Evolutionary conservation across 2,888 invertebrate species (phyloP).

Genomic region (Acrobasis suavella): DNA sequence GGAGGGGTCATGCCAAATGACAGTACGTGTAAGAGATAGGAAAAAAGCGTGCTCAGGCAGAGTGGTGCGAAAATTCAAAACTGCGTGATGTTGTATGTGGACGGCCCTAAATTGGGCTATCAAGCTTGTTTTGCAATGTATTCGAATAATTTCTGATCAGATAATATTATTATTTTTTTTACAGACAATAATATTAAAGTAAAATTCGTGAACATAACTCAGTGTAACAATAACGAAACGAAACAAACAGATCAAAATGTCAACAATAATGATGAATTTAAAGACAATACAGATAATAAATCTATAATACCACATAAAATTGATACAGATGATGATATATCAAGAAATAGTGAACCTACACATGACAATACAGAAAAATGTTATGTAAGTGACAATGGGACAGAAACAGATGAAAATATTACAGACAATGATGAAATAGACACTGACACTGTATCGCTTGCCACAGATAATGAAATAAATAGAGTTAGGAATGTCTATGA

Average conservation of each 20-base stretch:
- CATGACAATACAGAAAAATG: conserved; percentile 17
- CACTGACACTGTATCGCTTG: conserved; percentile 4
- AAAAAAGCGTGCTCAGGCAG: too few species aligned
- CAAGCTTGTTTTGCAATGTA: too few species aligned
- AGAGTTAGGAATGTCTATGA: conserved; percentile 6
- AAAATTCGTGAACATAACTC: conserved; percentile 32
- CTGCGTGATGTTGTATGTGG: conserved; percentile 33
- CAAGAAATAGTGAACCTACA: background rate
- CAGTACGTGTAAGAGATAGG: too few species aligned
- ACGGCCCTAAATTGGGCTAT: conserved; percentile 21
- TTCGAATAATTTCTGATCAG: too few species aligned
- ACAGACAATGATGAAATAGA: conserved; percentile 20
- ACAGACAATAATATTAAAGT: conserved; percentile 34
- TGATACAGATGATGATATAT: conserved; percentile 16
- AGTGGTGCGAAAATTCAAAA: too few species aligned
- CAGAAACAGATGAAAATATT: conserved; percentile 19
- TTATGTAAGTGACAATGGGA: conserved; percentile 24
- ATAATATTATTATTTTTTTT: conserved; percentile 3
- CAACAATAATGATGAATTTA: background rate
- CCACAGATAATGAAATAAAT: background rate
- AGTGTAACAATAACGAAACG: conserved; percentile 1
- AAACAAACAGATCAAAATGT: conserved; percentile 18
- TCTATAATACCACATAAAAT: background rate
- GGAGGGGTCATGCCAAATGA: too few species aligned
- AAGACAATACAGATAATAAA: conserved; percentile 7